Conservation (phyloP, 2,888 invertebrate species). For the Shargacucullia verbasci region DNA sequence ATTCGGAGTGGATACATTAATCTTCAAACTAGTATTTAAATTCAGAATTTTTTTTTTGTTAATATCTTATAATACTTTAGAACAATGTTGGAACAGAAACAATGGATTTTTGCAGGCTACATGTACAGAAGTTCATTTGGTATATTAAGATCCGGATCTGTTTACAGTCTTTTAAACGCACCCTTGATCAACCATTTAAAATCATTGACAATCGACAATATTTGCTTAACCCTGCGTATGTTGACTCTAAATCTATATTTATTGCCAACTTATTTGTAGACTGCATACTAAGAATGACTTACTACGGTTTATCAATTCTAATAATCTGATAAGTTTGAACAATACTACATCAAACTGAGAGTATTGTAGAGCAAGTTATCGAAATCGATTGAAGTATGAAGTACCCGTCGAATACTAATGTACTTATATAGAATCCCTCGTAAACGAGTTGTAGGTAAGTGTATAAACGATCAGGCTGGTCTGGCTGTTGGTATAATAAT, state of each 20-base stretch:
- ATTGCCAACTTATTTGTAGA: constrained; percentile 6
- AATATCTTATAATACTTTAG: too few relatives aligned
- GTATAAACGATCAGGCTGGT: not conserved
- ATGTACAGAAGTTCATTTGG: not conserved
- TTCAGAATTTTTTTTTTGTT: too few relatives aligned
- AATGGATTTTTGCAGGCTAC: too few relatives aligned
- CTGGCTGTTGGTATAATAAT: constrained; percentile 15
- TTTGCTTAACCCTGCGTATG: constrained; percentile 13
- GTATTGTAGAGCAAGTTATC: constrained; percentile 2
- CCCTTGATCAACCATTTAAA: constrained; percentile 6
- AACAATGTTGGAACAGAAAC: too few relatives aligned
- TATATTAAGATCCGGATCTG: not conserved
- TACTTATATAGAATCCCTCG: too few relatives aligned
- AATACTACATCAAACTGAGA: constrained; percentile 12
- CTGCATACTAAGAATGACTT: constrained; percentile 6
- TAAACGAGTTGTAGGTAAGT: not conserved
- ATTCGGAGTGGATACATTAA: too few relatives aligned
- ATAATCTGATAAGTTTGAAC: constrained; percentile 7
- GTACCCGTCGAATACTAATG: not conserved
- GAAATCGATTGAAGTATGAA: constrained; percentile 3
- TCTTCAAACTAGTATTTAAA: too few relatives aligned
- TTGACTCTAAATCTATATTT: constrained; percentile 13
- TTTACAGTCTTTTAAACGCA: constrained; percentile 7
- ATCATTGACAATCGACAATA: constrained; percentile 17
- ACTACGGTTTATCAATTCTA: constrained; percentile 1